Percentiles rank a stretch among this genome's conserved stretches.
These are phyloP conservation scores for Lophotriccus pileatus DNA, from an alignment of 2,797 vertebrate genomes.

Conservation along the genomic window DNA sequence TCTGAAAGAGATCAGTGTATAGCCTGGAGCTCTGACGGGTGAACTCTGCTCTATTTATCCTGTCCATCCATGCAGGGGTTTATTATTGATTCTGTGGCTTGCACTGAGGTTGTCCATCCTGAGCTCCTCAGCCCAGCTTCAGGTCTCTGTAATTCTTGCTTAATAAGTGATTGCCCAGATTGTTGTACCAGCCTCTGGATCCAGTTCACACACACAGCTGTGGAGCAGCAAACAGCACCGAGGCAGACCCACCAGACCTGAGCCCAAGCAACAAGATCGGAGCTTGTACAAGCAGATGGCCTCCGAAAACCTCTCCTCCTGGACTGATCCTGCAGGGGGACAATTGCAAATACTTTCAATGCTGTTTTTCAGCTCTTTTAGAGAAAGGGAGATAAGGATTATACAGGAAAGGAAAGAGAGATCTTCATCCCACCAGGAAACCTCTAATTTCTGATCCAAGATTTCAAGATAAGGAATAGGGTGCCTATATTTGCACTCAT, in stretches of 20 bases:
- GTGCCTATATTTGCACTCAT: neutral
- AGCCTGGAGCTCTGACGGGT: neutral
- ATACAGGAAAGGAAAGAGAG: neutral
- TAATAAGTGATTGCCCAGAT: accelerated
- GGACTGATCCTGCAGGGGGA: accelerated
- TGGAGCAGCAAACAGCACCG: neutral
- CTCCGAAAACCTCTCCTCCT: neutral
- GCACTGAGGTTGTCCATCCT: neutral
- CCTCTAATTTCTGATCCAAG: neutral
- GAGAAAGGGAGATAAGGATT: neutral
- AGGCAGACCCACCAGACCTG: neutral
- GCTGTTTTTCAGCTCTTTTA: neutral
- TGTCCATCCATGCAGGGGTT: neutral
- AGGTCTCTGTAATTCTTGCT: neutral
- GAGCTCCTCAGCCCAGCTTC: neutral
- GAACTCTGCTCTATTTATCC: neutral
- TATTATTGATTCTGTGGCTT: neutral
- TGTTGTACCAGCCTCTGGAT: neutral
- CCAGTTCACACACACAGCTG: neutral
- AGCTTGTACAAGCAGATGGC: neutral
- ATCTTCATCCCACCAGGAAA: neutral
- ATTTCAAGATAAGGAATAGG: neutral
- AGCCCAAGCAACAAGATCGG: neutral
- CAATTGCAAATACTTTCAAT: neutral
- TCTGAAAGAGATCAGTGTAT: neutral